Base-by-base conservation (phyloP, 2,797 vertebrate genomes). In the Morelia viridis region DNA sequence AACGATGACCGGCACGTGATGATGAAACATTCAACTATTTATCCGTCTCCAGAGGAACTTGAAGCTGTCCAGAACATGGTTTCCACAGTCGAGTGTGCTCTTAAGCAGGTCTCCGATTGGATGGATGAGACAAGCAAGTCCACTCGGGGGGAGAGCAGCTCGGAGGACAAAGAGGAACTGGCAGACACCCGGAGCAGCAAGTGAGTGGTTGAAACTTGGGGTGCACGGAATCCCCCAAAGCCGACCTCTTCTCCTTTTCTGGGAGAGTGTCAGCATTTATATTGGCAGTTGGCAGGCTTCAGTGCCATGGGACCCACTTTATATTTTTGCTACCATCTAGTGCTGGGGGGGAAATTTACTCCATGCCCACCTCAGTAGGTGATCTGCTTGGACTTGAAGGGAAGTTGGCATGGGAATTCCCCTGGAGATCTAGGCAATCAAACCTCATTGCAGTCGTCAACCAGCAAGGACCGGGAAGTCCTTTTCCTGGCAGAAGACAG, bases 1-100 rank as follows among this genome's bases (percentile, higher is more conserved):
- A 99, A 99, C 6, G 99, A 99, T 97, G 99, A 99, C 98, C 99
- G 99, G 97, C 99, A 99, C 41, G 99, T 99, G 95, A 99, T 99
- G 99, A 98, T 99, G 88, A 99, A 99, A 93, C 99, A 99, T 98
- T 99, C 99, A 96, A 98, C 98, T 95, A 99, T 99, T 95, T 99
- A 99, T 97, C 99, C 99, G 24, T 99, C 99, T 95, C 99, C 99
- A 12, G 98, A 98, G 92, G 98, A 99, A 96, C 98, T 99, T 92
- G 99, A 99, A 97, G 99, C 99, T 31, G 99, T 99, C 88, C 99
- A 99, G 97, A 98, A 98, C 93, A 98, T 99, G 97, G 99, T 99
- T 58, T 99, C 99, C 95, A 99, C 98, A 0, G 99, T 99, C 50
- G 99, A 99, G 96, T 98, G 99, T 89, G 99, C 99, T 94, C 98